Evolutionary conservation across 2,888 invertebrate genomes (phyloP).

Genomic region (Caenorhabditis zanzibari): DNA sequence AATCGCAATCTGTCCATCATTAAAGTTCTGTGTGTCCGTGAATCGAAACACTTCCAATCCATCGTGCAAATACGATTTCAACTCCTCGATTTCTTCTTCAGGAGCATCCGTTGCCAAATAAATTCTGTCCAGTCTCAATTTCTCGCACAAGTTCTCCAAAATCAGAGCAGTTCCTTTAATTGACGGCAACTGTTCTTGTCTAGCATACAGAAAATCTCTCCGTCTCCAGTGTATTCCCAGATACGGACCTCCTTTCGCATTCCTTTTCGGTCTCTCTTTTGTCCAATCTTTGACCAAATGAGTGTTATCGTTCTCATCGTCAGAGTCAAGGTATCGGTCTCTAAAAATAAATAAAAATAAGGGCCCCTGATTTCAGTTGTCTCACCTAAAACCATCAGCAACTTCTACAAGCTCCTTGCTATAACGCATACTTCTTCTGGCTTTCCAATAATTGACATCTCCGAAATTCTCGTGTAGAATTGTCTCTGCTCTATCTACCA

Average conservation of each 20-base stretch:
- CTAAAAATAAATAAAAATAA: constrained; percentile 86
- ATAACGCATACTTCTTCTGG: constrained; percentile 92
- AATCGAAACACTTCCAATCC: constrained; percentile 59
- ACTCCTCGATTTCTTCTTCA: constrained; percentile 84
- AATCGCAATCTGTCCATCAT: constrained; percentile 79
- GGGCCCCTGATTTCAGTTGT: not conserved
- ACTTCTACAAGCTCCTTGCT: constrained; percentile 87
- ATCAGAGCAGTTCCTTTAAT: constrained; percentile 88
- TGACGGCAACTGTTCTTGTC: constrained; percentile 89
- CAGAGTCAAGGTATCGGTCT: constrained; percentile 83
- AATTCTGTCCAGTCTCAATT: constrained; percentile 66
- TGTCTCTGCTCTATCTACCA: constrained; percentile 88
- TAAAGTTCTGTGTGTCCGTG: constrained; percentile 60
- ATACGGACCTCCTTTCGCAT: constrained; percentile 87
- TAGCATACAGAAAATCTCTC: constrained; percentile 90
- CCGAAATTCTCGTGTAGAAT: constrained; percentile 93
- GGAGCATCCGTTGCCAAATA: constrained; percentile 80
- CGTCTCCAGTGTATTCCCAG: constrained; percentile 92
- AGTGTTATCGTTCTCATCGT: constrained; percentile 69
- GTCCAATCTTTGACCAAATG: constrained; percentile 60
- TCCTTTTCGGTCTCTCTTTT: constrained; percentile 34
- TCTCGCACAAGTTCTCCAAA: constrained; percentile 61
- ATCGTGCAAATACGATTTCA: constrained; percentile 85
- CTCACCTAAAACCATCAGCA: constrained; percentile 88
- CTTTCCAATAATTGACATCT: constrained; percentile 89